Percentiles rank a stretch among this genome's conserved stretches.
Evolutionary conservation across 2,888 invertebrate species (phyloP).

Genomic region (Sepioteuthis lessoniana): DNA sequence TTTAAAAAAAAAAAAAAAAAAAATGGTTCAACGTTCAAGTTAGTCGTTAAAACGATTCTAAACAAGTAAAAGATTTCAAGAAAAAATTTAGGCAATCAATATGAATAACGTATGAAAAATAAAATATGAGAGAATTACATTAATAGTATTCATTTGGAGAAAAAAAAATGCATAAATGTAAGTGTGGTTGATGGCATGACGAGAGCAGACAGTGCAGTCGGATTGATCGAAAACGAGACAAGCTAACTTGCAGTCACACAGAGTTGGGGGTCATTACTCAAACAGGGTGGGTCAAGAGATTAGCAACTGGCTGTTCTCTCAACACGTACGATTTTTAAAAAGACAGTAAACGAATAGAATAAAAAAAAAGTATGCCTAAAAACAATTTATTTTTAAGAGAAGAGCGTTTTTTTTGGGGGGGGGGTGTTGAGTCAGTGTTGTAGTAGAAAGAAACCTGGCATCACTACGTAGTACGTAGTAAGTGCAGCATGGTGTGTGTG

Average conservation of each 20-base stretch:
- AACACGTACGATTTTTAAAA: neutral
- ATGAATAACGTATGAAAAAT: neutral
- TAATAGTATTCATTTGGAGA: too few relatives aligned
- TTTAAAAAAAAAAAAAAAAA: too few relatives aligned
- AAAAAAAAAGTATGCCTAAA: neutral
- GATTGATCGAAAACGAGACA: neutral
- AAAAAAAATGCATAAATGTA: neutral
- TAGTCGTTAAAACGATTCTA: too few relatives aligned
- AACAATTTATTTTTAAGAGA: neutral
- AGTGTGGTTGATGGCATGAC: neutral
- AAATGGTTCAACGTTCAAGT: neutral
- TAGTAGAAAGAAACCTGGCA: neutral
- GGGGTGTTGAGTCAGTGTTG: too few relatives aligned
- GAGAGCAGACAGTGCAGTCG: neutral
- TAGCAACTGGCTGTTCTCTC: neutral
- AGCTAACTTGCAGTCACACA: neutral
- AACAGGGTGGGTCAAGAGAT: neutral
- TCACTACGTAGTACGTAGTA: constrained; percentile 21
- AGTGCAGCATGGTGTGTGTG: neutral
- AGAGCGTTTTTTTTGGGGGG: too few relatives aligned
- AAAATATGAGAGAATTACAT: neutral
- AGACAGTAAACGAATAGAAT: neutral
- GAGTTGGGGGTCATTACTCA: neutral
- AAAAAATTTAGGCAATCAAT: too few relatives aligned
- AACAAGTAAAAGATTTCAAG: too few relatives aligned